Evolutionary conservation across 2,797 vertebrate genomes (phyloP), one percentile per base, ranked within the genome.

Genomic region (Eptatretus atami): DNA sequence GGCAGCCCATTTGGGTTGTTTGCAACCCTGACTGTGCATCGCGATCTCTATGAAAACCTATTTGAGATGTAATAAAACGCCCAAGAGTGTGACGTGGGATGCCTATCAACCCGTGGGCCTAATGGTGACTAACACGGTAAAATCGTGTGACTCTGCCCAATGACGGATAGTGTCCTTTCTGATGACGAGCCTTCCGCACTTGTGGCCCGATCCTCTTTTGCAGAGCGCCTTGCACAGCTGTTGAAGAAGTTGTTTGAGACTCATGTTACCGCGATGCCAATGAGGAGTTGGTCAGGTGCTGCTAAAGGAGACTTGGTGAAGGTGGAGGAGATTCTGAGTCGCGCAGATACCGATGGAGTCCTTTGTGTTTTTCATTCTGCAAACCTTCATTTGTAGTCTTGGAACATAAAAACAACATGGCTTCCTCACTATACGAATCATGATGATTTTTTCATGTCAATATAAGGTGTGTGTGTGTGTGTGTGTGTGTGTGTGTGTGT

Each of bases 201-300:
- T 44, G 31, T 44, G 31, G 31, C 31, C 31, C 31, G 31, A 44
- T 44, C 31, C 31, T 12, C n/a, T 68, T 70, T 70, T 71, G 11
- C 66, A 98, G 92, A 98, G 74, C 84, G 92, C 66, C 74, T 98
- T 63, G 96, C 92, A 64, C 88, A 96, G 73, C 75, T 98, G 61
- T 75, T 98, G 72, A 98, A 96, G 76, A 98, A 98, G 71, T 75
- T 98, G 60, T 98, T 98, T 73, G 92, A 98, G 81, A 96, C 92
- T 1, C 92, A 98, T 72, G 90, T 95, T 73, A 96, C 88, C 2
- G 90, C 63, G 92, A 98, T 74, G 86, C 96, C 71, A 98, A 96
- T 63, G 92, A 96, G 76, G 90, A 96, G 73, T 73, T 98, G 70
- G 90, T 98, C 71, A 96, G 96, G 74, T 60, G 88, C 90, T 65